Base-by-base conservation (phyloP, 2,888 invertebrate species). In the Sylvicola cinctus region DNA sequence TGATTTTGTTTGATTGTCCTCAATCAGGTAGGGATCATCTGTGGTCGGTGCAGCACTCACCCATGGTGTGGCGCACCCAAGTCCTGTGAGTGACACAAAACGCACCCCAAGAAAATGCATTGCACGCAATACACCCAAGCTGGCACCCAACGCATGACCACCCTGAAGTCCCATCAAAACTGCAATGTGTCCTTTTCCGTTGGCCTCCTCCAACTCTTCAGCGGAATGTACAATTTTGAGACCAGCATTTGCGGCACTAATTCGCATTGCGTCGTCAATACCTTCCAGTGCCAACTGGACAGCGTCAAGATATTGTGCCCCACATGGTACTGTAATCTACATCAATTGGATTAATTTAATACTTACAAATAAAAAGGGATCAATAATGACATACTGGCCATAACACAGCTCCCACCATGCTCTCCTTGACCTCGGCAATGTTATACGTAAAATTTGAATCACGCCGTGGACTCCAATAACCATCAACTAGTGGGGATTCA, bases 11-110 rank as follows among this genome's bases (percentile, higher is more conserved):
- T 49, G 48, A 34, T 55, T 57, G 35, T 52, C 54, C 26, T 57
- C 55, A 4, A 55, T 11, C n/a, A n/a, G n/a, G 11, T 25, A 43
- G 1, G 55, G 45, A 35, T 50, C 50, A 16, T 42, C 41, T 25
- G 34, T 35, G 25, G 39, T 40, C 3, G 36, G 29, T 3, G 43
- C 38, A 10, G 57, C 54, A 7, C 54, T 51, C 2, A 57, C 59
- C 74, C 74, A 75, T 2, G 73, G 72, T 2, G 72, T 73, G 34
- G 70, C 68, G 49, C 74, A 74, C 45, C 67, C 70, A 31, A 52
- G 39, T 46, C 73, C 71, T 1, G 74, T 73, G 10, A 75, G 51
- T 2, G 74, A 73, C 50, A 75, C 64, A 45, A 73, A 66, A 20
- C 74, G 60, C 12, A 69, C 70, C 7, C 74, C 74, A 4, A 74